Conservation (phyloP, 2,797 vertebrate genomes). For the Potorous gilbertii region DNA sequence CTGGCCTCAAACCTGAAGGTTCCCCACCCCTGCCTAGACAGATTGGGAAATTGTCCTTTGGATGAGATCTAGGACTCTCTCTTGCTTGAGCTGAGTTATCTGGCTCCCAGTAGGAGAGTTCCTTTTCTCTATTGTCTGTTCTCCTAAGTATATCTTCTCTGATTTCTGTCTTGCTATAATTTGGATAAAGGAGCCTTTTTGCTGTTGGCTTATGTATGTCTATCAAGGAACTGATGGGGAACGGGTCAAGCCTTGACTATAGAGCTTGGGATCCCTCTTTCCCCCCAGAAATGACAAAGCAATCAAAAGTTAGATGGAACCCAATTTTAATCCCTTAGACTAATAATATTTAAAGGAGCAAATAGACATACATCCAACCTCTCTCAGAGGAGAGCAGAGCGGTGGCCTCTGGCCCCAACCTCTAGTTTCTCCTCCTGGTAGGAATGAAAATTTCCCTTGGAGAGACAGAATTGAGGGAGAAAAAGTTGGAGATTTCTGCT, state of each 20-base stretch:
- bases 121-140: neutral
- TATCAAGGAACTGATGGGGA: neutral
- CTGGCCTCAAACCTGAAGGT: too few species aligned
- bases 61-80: neutral
- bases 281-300: neutral
- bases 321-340: neutral
- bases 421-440: neutral
- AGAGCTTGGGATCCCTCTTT: neutral
- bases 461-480: neutral
- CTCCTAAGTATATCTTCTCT: neutral
- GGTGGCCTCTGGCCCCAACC: neutral
- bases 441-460: neutral
- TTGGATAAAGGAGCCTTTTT: neutral
- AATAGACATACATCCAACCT: neutral
- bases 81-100: neutral
- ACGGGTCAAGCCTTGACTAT: neutral
- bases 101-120: neutral
- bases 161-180: neutral
- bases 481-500: neutral
- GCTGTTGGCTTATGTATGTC: neutral
- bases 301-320: neutral
- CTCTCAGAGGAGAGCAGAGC: neutral
- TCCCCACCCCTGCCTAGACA: neutral
- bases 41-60: neutral
- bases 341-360: neutral